Percentiles rank a stretch among this genome's conserved stretches.
These are phyloP conservation scores for Palythoa grandiflora DNA, from an alignment of 92 coral and sea anemone species.

Conservation along the genomic window DNA sequence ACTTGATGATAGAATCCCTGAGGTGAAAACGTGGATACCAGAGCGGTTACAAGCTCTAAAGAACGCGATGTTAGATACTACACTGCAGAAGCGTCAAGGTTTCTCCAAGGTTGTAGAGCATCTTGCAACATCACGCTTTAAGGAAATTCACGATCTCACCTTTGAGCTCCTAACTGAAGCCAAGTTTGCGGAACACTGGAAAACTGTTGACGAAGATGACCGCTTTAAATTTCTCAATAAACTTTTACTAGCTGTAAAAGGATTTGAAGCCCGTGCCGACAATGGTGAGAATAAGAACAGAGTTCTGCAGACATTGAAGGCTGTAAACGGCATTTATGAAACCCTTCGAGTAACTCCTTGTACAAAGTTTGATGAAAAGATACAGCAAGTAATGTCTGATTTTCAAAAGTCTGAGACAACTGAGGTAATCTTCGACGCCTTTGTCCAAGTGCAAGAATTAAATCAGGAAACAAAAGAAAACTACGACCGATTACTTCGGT, in stretches of 20 bases:
- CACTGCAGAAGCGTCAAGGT: conserved; percentile 45
- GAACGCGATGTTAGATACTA: conserved; percentile 47
- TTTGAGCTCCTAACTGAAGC: conserved; percentile 3
- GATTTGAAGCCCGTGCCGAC: neutral
- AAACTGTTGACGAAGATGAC: conserved; percentile 1
- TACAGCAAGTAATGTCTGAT: neutral
- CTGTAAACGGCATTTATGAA: neutral
- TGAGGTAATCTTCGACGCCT: conserved; percentile 28
- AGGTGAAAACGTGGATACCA: neutral
- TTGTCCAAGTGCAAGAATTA: conserved; percentile 29
- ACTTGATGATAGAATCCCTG: conserved; percentile 37
- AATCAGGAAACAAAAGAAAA: conserved; percentile 15
- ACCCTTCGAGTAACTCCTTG: conserved; percentile 20
- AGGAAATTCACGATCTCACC: conserved; percentile 18
- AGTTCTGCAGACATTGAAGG: neutral
- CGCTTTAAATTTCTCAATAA: neutral
- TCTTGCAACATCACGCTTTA: neutral
- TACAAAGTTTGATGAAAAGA: neutral
- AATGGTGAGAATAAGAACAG: neutral
- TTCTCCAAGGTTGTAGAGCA: neutral
- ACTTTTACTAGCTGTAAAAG: neutral
- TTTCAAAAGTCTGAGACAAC: conserved; percentile 3
- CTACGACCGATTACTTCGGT: conserved; percentile 8
- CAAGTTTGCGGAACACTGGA: conserved; percentile 22
- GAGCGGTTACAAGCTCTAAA: conserved; percentile 29